Conservation (phyloP, 2,888 invertebrate species). For the Steromphala cineraria region DNA sequence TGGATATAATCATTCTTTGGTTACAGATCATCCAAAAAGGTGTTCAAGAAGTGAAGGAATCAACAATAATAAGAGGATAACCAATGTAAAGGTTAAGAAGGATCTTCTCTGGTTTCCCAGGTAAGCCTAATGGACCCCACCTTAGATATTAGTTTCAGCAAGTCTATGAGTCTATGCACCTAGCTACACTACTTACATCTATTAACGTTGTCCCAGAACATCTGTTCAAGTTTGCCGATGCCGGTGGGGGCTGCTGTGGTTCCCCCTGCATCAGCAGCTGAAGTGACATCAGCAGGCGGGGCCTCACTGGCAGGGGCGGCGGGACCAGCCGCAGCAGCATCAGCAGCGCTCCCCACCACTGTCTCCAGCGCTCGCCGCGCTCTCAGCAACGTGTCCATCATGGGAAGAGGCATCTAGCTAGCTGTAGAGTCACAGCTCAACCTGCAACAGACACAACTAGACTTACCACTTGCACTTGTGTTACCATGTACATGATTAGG, state of each 20-base stretch:
- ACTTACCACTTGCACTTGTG: no score
- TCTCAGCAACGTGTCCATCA: constrained; percentile 38
- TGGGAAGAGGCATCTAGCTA: constrained; percentile 34
- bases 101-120: no score
- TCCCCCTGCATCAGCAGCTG: constrained; percentile 38
- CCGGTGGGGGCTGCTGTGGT: constrained; percentile 20
- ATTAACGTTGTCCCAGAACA: constrained; percentile 56
- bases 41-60: no score
- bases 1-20: no score
- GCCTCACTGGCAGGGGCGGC: constrained; percentile 32
- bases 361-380: constrained; percentile 40
- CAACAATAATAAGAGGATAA: no score
- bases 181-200: constrained; percentile 47
- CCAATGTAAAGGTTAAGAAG: no score
- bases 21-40: no score
- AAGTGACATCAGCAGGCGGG: constrained; percentile 28
- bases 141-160: not conserved
- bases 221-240: constrained; percentile 55
- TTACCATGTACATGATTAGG: no score
- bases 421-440: not conserved
- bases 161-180: not conserved
- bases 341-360: constrained; percentile 25
- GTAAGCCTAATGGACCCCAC: no score
- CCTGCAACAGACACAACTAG: constrained; percentile 2
- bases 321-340: constrained; percentile 27